Conservation (phyloP, 2,888 invertebrate genomes). For the Allacma fusca region DNA sequence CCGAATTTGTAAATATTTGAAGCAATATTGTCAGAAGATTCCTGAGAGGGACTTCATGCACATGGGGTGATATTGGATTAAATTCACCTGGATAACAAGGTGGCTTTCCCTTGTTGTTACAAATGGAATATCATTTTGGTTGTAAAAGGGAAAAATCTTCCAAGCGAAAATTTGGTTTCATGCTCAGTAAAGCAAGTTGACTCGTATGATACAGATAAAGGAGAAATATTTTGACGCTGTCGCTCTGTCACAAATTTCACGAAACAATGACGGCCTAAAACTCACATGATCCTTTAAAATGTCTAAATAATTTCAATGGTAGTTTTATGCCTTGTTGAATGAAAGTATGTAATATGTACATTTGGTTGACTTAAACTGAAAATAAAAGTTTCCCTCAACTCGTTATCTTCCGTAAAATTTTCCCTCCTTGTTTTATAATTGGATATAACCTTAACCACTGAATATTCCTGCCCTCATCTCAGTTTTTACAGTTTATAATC, state of each 20-base stretch:
- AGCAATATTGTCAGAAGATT: too few relatives aligned
- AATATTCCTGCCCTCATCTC: too few relatives aligned
- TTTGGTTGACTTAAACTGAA: too few relatives aligned
- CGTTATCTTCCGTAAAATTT: too few relatives aligned
- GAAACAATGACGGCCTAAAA: conserved; percentile 25
- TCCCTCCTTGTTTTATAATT: too few relatives aligned
- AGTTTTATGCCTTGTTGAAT: neutral
- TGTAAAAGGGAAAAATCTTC: conserved; percentile 17
- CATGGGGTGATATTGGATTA: neutral
- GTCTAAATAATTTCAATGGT: neutral
- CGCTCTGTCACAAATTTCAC: conserved; percentile 38
- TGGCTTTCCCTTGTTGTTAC: conserved; percentile 7
- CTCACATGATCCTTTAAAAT: conserved; percentile 16
- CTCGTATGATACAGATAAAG: conserved; percentile 13
- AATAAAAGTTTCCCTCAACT: too few relatives aligned
- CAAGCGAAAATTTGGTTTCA: conserved; percentile 38
- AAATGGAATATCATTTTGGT: neutral
- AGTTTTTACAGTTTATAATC: too few relatives aligned
- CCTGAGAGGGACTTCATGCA: too few relatives aligned
- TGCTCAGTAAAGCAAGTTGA: conserved; percentile 35
- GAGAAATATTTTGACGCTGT: conserved; percentile 43
- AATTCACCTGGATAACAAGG: neutral
- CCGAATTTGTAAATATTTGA: too few relatives aligned
- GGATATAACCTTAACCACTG: too few relatives aligned
- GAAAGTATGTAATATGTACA: neutral